Evolutionary conservation across 2,113 vertebrate species (phyloP), one percentile per base, ranked within the genome.

Genomic region (Sus scrofa): DNA sequence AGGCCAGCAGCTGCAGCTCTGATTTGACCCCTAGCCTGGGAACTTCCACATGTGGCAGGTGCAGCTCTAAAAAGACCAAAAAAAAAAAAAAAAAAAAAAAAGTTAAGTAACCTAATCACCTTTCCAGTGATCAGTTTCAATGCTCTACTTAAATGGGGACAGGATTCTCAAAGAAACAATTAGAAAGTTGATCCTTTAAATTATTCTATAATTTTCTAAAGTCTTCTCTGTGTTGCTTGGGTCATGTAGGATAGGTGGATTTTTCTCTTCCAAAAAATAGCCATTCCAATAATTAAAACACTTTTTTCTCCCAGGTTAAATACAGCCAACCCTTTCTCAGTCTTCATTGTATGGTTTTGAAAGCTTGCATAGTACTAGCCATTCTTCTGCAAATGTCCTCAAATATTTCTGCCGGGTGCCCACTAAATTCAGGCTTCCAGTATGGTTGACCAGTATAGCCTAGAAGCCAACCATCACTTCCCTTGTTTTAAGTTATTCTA

Each of bases 101-200:
- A 62, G 27, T 68, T 86, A 54, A 60, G 7, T 85, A 68, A 79
- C 20, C 27, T 86, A 37, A 81, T 15, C 32, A 68, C 15, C 30
- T 84, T 91, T 74, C n/a, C 37, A 83, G 34, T 52, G 32, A 90
- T 32, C 68, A 52, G 52, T 62, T 52, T 65, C 56, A 90, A 13
- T 10, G 37, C 10, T 84, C 22, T 63, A 52, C 22, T 32, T 81
- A 70, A 30, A 34, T 9, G 20, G 67, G 18, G 11, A 54, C 0
- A 3, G 27, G 14, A 24, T 63, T 92, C 82, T 86, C 79, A 30
- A 71, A 82, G 32, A 79, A 71, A 54, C 8, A 65, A 70, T 56
- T 62, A 37, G 44, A 70, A 81, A 95, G 32, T 94, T 54, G 82
- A 27, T 62, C 81, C 65, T 93, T 86, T 52, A 95, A 44, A 44